Evolutionary conservation across 1,140 invertebrate species (phyloP), one percentile per base, ranked within the genome.

Genomic region (Forficula auricularia): DNA sequence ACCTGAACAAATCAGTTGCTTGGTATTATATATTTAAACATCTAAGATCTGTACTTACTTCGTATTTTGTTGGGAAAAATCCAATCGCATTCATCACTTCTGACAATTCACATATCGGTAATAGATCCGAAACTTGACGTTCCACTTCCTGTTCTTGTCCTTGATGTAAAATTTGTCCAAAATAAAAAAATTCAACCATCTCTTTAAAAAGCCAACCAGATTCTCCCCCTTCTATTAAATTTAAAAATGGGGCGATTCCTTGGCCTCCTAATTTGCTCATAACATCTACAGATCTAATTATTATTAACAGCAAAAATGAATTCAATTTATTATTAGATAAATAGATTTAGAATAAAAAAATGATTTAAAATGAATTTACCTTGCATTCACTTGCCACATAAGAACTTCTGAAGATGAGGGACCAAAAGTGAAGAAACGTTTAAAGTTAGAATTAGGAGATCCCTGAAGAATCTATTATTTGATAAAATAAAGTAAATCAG

Each of bases 71-170:
- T 3, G 75, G 77, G 56, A 75, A 82, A 58, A 67, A 81, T 42
- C 79, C 79, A 51, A 79, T 62, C n/a, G 76, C 74, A 47, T 77
- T 60, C 68, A 82, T 73, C 0, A 82, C 56, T 59, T 75, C 75
- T 9, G 79, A 73, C 38, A 83, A 58, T 50, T 80, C 73, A 18
- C 67, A 63, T 3, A 77, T 59, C 2, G 63, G 61, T 13, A 82
- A 72, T 39, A 58, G 65, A 18, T 71, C 66, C 1, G 64, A 64
- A 6, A 79, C 65, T 12, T 58, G 54, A 42, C 75, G 57, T 37
- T 63, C 63, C 2, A 66, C 63, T 34, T 65, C 69, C 1, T 69
- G 71, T 52, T 75, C 71, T 30, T 79, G 71, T 10, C 74, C 75
- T 57, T 79, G 73, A 48, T 76, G 72, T 42, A 71, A 59, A 15